Evolutionary conservation across 2,888 invertebrate species (phyloP), one percentile per base, ranked within the genome.

Genomic region (Pollenia angustigena): DNA sequence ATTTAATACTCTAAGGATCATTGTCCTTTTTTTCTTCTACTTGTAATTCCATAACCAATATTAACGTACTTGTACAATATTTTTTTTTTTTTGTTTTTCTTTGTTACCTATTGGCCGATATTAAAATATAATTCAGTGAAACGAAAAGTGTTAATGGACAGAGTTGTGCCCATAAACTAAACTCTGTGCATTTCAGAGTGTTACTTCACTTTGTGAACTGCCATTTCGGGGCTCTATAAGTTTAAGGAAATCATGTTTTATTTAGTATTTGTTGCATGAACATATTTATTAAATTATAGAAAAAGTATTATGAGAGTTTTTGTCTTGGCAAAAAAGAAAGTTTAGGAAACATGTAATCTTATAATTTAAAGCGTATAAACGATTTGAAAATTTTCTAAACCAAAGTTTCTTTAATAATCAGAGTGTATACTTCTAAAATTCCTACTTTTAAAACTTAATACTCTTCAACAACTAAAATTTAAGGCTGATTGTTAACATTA

Each of bases 81-180:
- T 32, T 32, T 32, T 32, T 32, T 32, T 1, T 32, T 32, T 32
- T 32, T 4, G 32, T 32, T 32, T 32, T 32, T 32, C 32, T 32
- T 32, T 32, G 32, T 32, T 32, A 32, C 32, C 32, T 32, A 32
- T 32, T 32, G 32, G 32, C 32, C 32, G 6, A 32, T 6, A 0
- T 32, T 32, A 32, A 32, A 62, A 48, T 18, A 60, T 11, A 32
- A 56, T 42, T 42, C 50, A n/a, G 42, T 10, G 48, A 52, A 69
- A 68, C 42, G 23, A 71, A 54, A 74, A 46, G 66, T 50, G 66
- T 50, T 81, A 74, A 81, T 74, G 81, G 58, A 32, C 32, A 44
- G 66, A 74, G 58, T 32, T 81, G 56, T 66, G 48, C 10, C 71
- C 80, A 80, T 80, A 80, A 80, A 80, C 80, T 71, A 80, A 80